Conservation (phyloP, 2,797 vertebrate genomes). For the Xenopus petersii region DNA sequence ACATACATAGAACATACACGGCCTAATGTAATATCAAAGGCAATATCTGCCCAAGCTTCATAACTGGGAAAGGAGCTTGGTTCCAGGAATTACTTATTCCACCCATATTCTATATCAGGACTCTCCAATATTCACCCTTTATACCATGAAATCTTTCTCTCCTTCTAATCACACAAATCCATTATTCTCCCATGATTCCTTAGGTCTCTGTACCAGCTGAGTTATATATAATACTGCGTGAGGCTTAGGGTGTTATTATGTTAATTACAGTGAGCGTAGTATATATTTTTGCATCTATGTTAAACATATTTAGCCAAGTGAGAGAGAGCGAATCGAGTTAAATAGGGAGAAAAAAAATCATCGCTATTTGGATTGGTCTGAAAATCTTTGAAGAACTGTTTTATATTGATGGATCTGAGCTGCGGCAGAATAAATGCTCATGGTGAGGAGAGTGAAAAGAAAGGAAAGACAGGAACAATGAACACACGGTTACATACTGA, state of each 20-base stretch:
- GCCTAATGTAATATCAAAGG: too few species aligned
- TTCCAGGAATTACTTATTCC: too few species aligned
- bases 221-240: slow-evolving; percentile 19
- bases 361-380: neutral
- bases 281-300: slow-evolving; percentile 37
- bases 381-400: slow-evolving; percentile 12
- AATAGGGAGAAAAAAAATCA: neutral
- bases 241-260: slow-evolving; percentile 35
- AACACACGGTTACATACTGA: too few species aligned
- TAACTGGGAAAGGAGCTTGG: too few species aligned
- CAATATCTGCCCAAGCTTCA: too few species aligned
- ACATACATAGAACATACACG: too few species aligned
- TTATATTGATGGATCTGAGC: neutral
- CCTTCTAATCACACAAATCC: neutral
- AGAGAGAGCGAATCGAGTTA: slow-evolving; percentile 7
- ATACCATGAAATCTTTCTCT: too few species aligned
- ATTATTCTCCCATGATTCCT: slow-evolving; percentile 4
- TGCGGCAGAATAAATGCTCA: neutral
- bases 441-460: neutral
- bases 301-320: slow-evolving; percentile 3
- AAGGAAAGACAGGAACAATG: neutral
- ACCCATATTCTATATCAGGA: too few species aligned
- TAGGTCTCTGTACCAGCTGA: neutral
- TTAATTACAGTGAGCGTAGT: slow-evolving; percentile 35
- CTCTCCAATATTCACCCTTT: too few species aligned